Evolutionary conservation across 1,140 invertebrate species (phyloP).

Genomic region (Drosophila micromelanica): DNA sequence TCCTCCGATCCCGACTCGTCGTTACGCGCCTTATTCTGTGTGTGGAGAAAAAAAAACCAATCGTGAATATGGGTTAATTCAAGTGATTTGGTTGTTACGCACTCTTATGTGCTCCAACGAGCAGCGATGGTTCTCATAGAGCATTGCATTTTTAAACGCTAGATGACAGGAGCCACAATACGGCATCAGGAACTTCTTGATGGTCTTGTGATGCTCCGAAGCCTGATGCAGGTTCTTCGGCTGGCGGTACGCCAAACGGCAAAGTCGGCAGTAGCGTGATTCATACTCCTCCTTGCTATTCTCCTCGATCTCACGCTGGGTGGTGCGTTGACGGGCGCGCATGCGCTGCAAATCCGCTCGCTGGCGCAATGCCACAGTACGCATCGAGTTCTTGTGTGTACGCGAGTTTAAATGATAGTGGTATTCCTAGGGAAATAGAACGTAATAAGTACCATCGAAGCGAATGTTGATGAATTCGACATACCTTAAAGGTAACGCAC

Average conservation of each 20-base stretch:
- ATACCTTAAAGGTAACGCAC: slow-evolving; percentile 89
- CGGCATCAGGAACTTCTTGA: slow-evolving; percentile 92
- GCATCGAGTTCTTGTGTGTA: slow-evolving; percentile 89
- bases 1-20: slow-evolving; percentile 85
- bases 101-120: slow-evolving; percentile 92
- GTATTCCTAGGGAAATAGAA: slow-evolving; percentile 86
- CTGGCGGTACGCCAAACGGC: slow-evolving; percentile 92
- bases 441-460: neutral
- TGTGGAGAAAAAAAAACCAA: slow-evolving; percentile 1
- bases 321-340: slow-evolving; percentile 89
- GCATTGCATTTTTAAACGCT: slow-evolving; percentile 91
- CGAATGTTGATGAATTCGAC: no score
- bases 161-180: slow-evolving; percentile 88
- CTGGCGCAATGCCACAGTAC: slow-evolving; percentile 88
- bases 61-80: neutral
- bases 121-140: slow-evolving; percentile 92
- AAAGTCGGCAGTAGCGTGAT: slow-evolving; percentile 90
- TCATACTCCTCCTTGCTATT: slow-evolving; percentile 87
- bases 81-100: slow-evolving; percentile 32
- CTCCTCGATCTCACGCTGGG: slow-evolving; percentile 89
- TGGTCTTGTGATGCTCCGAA: slow-evolving; percentile 91
- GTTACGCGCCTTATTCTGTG: slow-evolving; percentile 86
- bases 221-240: slow-evolving; percentile 90
- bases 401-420: slow-evolving; percentile 89
- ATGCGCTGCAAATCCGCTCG: slow-evolving; percentile 89